Conservation (phyloP, 1,140 invertebrate genomes). For the Pseudomyrmex concolor region DNA sequence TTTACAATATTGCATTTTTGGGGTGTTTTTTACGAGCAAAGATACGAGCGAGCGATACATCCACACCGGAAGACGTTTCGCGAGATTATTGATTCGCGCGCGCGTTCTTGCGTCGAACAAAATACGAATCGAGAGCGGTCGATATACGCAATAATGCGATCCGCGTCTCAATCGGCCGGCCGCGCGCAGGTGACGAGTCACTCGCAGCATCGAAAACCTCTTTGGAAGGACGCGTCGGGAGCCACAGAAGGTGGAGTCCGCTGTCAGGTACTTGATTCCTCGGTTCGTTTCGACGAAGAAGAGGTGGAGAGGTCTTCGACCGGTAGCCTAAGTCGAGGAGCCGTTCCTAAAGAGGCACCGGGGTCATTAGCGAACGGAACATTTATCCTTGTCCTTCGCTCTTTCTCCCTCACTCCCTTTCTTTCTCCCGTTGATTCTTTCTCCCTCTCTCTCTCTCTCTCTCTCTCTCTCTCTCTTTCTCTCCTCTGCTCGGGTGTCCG, state of each 20-base stretch:
- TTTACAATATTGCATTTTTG: conserved; percentile 19
- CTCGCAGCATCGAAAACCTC: conserved; percentile 41
- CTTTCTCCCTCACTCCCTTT: conserved; percentile 48
- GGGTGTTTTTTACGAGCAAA: conserved; percentile 51
- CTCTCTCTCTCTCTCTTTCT: conserved; percentile 55
- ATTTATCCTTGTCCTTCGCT: conserved; percentile 81
- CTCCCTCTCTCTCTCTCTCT: conserved; percentile 39
- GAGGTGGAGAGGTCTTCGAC: conserved; percentile 73
- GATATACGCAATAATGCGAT: background rate
- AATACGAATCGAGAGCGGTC: conserved; percentile 11
- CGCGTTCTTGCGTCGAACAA: background rate
- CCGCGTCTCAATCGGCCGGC: background rate
- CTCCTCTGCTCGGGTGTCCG: conserved; percentile 75
- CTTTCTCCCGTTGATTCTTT: conserved; percentile 10
- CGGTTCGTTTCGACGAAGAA: conserved; percentile 59
- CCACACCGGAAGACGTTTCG: background rate
- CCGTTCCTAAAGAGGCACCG: conserved; percentile 75
- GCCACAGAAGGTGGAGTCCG: conserved; percentile 71
- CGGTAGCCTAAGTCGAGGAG: conserved; percentile 75
- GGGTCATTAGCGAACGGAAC: conserved; percentile 80
- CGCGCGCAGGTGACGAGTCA: conserved; percentile 48
- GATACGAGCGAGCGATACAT: background rate
- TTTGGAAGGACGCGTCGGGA: conserved; percentile 65
- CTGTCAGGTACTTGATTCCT: conserved; percentile 73
- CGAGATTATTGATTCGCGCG: background rate